Conservation (phyloP, 2,888 invertebrate species). For the Platycnemis pennipes region DNA sequence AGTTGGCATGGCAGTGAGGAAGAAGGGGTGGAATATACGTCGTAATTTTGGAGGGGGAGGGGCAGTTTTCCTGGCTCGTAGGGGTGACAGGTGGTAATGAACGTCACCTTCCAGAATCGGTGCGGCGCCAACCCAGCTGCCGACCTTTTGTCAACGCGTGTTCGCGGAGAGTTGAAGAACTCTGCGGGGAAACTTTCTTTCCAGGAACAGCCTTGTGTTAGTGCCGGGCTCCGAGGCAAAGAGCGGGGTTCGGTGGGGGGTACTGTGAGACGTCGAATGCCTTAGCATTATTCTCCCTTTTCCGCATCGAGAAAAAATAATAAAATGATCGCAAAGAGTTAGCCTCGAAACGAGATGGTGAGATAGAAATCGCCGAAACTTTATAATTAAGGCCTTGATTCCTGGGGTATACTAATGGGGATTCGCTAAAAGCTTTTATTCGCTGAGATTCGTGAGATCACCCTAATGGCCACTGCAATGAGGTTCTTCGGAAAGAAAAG, state of each 20-base stretch:
- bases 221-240: too few relatives aligned
- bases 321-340: background rate
- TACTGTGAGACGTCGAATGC: background rate
- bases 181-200: slow-evolving; percentile 53
- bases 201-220: background rate
- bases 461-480: background rate
- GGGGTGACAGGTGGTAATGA: slow-evolving; percentile 57
- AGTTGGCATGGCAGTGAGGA: background rate
- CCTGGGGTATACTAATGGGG: slow-evolving; percentile 7
- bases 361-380: slow-evolving; percentile 28
- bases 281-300: background rate
- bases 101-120: slow-evolving; percentile 43
- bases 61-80: background rate
- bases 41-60: background rate
- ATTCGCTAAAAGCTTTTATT: background rate
- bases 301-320: background rate
- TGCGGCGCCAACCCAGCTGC: slow-evolving; percentile 13
- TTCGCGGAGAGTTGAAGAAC: slow-evolving; percentile 31
- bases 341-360: background rate
- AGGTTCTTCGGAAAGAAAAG: background rate
- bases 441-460: background rate
- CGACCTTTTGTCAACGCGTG: slow-evolving; percentile 18
- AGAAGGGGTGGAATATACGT: background rate
- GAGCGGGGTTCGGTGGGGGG: background rate
- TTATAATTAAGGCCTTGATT: slow-evolving; percentile 31